Conservation (phyloP, 1,140 invertebrate genomes). For the Holcopasites calliopsidis region DNA sequence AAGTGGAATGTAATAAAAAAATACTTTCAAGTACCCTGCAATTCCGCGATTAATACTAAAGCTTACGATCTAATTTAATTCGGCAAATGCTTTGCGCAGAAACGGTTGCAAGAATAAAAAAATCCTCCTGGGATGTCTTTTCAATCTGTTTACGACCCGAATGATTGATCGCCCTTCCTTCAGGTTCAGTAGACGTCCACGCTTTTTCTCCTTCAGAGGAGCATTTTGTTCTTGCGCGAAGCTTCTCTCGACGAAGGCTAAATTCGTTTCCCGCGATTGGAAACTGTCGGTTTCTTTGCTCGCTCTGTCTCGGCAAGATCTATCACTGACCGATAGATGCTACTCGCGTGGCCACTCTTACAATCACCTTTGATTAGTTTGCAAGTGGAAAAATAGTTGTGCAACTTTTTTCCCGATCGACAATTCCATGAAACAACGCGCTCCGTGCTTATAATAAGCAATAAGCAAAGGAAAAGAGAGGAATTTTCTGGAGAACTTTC, state of each 20-base stretch:
- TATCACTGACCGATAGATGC: conserved; percentile 40
- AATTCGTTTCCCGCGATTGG: not conserved
- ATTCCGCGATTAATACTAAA: conserved; percentile 26
- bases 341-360: not conserved
- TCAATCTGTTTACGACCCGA: no score
- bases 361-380: no score
- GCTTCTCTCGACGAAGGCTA: not conserved
- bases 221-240: not conserved
- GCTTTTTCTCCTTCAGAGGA: not conserved
- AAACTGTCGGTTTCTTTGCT: conserved; percentile 17
- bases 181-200: not conserved
- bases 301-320: conserved; percentile 29
- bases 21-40: conserved; percentile 49
- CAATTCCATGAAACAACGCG: no score
- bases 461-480: no score
- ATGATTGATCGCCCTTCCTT: not conserved
- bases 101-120: conserved; percentile 3
- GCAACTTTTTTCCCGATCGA: no score
- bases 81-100: not conserved
- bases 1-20: conserved; percentile 18
- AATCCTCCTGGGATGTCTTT: not conserved
- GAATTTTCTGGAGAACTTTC: no score
- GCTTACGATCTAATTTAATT: conserved; percentile 8
- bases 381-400: no score
- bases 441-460: no score